A percentile compares a stretch with the other conserved stretches of the same genome.
phyloP scores from a whole-genome alignment of 2,888 invertebrate species.

The Machimus atricapillus region DNA sequence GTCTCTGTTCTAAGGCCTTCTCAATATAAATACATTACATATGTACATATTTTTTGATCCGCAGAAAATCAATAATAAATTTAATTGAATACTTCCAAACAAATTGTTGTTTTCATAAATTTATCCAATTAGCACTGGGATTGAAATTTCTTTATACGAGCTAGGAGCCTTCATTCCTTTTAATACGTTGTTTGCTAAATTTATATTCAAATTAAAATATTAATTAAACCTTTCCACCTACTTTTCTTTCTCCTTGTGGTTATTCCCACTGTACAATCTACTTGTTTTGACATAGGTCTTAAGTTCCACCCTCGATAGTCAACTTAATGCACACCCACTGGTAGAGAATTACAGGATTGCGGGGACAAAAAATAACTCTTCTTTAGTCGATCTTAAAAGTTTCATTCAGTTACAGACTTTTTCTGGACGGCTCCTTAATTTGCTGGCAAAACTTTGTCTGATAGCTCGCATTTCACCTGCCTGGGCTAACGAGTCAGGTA shows the following conservation, averaged over 20 bases:
- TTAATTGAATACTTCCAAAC: no score
- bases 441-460: conserved; percentile 40
- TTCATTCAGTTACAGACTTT: conserved; percentile 12
- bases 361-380: background rate
- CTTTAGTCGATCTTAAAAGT: background rate
- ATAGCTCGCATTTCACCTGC: conserved; percentile 11
- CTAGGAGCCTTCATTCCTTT: no score
- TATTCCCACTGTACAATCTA: background rate
- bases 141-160: no score
- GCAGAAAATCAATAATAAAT: no score
- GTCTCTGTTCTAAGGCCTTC: no score
- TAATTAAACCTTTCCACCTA: no score
- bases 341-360: background rate
- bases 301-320: background rate
- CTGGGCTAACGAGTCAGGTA: conserved; percentile 44
- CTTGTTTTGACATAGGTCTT: background rate
- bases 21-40: no score
- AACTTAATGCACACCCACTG: background rate
- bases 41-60: no score
- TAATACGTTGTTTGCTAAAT: background rate
- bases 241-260: no score
- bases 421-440: conserved; percentile 32
- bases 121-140: no score
- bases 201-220: background rate
- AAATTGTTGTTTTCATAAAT: no score